Base-by-base conservation (phyloP, 2,113 vertebrate species). In the Dicentrarchus labrax region DNA sequence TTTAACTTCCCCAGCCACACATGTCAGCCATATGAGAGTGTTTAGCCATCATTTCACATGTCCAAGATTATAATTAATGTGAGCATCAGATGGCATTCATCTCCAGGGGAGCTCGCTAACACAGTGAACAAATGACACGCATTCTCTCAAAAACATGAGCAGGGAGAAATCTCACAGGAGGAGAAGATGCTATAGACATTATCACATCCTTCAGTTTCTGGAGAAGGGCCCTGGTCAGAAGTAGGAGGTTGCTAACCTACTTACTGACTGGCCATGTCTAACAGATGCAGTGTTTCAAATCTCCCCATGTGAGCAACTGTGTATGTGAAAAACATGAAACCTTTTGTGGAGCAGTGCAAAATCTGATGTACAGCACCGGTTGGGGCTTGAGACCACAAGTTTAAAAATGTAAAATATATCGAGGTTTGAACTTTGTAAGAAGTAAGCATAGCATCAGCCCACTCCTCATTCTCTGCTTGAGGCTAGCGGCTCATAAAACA, bases 1-100 rank as follows among this genome's bases (percentile, higher is more conserved):
- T 90, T 84, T 66, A 75, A 51, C 48, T 82, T 82, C 74, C 70
- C 36, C 72, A 53, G 71, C 39, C 82, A 70, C 86, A 84, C 66
- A 69, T 89, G 86, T 77, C 41, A 54, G 64, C 83, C 91, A 91
- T 88, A 87, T 91, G 90, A 92, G 72, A 80, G 50, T 74, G 68
- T 85, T 91, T 87, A 86, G 76, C 72, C 53, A 10, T 85, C 16
- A 70, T 65, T 88, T 86, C 66, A 90, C 41, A 82, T 72, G 76
- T 84, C 89, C 48, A 41, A 62, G 66, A 61, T 45, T 41, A 67
- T 90, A 83, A 80, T 79, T 89, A 78, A 89, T 77, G 80, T 62
- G 10, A 72, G 68, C 67, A 48, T 80, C 78, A 78, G 51, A 84
- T 79, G 64, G 82, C 74, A 81, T 81, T 11, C 66, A 81, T 83